These are phyloP conservation scores for Pseudochromis fuscus DNA, from an alignment of 2,797 vertebrate genomes.

Conservation along the genomic window DNA sequence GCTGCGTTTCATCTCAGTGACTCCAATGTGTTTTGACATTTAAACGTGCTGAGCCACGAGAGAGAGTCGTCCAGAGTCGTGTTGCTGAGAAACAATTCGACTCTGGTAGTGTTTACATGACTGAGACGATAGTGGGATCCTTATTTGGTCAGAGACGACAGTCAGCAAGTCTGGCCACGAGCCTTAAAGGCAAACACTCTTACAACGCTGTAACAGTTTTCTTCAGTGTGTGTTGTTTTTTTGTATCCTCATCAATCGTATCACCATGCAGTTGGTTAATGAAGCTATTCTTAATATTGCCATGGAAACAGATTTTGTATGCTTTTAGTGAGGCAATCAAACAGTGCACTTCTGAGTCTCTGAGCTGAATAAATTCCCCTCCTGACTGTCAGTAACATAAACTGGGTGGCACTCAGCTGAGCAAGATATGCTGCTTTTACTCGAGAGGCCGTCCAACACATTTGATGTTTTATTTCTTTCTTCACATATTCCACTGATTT, in stretches of 20 bases:
- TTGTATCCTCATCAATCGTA: neutral
- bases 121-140: conserved; percentile 45
- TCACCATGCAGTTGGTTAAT: conserved; percentile 7
- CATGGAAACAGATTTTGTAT: conserved; percentile 42
- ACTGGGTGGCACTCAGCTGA: neutral
- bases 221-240: conserved; percentile 1
- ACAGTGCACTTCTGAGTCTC: neutral
- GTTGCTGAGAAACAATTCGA: conserved; percentile 29
- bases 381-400: neutral
- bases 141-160: conserved; percentile 64
- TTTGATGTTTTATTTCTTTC: neutral
- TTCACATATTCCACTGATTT: no score
- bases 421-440: neutral
- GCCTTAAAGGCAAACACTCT: conserved; percentile 20
- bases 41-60: conserved; percentile 27
- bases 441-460: neutral
- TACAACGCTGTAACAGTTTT: neutral
- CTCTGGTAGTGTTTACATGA: conserved; percentile 59
- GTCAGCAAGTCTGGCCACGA: conserved; percentile 20
- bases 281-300: conserved; percentile 21
- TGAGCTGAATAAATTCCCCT: conserved; percentile 2
- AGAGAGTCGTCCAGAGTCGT: conserved; percentile 4
- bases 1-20: conserved; percentile 20
- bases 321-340: neutral
- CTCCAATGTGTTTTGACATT: conserved; percentile 42